Base-by-base conservation (phyloP, 2,797 vertebrate genomes). In the Parauchenoglanis punctatus region DNA sequence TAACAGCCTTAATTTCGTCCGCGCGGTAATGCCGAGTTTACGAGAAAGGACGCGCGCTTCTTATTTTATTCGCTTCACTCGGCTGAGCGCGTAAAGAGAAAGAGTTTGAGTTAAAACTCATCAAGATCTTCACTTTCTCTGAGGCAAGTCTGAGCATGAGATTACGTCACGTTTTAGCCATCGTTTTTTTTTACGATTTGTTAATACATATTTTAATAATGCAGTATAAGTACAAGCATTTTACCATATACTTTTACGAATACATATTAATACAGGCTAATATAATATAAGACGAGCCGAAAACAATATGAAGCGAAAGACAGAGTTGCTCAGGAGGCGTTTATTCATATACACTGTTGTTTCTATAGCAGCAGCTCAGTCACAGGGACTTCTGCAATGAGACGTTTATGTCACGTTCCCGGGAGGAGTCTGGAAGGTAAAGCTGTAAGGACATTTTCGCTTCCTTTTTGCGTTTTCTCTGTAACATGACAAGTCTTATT, bases 1-100 rank as follows among this genome's bases (percentile, higher is more conserved):
- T 88, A 90, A 90, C 83, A 83, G 86, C 89, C 86, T 88, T 91
- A 89, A 90, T 89, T 91, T 91, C 52, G 18, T 78, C 76, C n/a
- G 3, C 76, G 5, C 15, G n/a, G 17, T 56, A 56, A 78, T 11
- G 75, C 75, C 7, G 52, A 4, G 76, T 77, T 77, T 77, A 77
- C n/a, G 52, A 2, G n/a, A 10, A 56, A 58, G 17, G 52, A 58
- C 76, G 52, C 52, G 20, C 15, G 18, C 28, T 23, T 13, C 7
- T 54, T 17, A 28, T 54, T 73, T 77, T 54, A 56, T 35, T 28
- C 4, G 46, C 73, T 76, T 17, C 46, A 76, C 73, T 52, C n/a
- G 46, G 12, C 12, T 52, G 73, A 76, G 25, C 2, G 12, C 12
- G 6, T 28, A 1, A 52, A 52, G 18, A 52, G 23, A 76, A 15